Conservation (phyloP, 2,797 vertebrate species). For the Ficedula albicollis region DNA sequence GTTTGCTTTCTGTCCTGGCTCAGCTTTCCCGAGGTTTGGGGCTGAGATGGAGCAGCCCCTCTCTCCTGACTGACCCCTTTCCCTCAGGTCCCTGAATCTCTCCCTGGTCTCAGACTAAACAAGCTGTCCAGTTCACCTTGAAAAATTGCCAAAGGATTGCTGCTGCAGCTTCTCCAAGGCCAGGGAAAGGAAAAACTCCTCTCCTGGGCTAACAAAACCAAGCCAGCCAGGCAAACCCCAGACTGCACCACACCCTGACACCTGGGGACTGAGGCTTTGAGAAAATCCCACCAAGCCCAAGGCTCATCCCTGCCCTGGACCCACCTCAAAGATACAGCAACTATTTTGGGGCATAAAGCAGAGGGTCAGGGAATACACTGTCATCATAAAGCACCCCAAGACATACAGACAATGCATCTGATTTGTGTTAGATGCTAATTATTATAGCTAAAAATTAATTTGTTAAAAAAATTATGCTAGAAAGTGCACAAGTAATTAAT, state of each 20-base stretch:
- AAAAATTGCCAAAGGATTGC: background rate
- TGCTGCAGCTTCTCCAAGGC: background rate
- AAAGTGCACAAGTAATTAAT: background rate
- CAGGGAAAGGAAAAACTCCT: background rate
- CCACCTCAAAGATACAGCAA: background rate
- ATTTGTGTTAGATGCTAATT: background rate
- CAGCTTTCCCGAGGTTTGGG: background rate
- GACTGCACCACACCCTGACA: rapidly evolving
- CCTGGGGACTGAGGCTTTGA: rapidly evolving
- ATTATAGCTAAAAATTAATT: background rate
- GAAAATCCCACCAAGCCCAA: rapidly evolving
- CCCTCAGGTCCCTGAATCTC: rapidly evolving
- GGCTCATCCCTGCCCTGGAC: no score
- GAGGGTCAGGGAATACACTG: background rate
- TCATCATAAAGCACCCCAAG: background rate
- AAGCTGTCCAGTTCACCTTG: rapidly evolving
- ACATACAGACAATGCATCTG: background rate
- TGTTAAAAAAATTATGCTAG: background rate
- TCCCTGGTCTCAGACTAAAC: background rate
- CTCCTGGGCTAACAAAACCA: background rate
- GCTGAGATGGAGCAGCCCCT: rapidly evolving
- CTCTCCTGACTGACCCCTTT: background rate
- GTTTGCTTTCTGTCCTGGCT: background rate
- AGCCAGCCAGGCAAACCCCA: background rate
- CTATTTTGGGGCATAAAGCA: background rate